phyloP scores from a whole-genome alignment of 2,797 vertebrate species.

The Linurgus olivaceus region DNA sequence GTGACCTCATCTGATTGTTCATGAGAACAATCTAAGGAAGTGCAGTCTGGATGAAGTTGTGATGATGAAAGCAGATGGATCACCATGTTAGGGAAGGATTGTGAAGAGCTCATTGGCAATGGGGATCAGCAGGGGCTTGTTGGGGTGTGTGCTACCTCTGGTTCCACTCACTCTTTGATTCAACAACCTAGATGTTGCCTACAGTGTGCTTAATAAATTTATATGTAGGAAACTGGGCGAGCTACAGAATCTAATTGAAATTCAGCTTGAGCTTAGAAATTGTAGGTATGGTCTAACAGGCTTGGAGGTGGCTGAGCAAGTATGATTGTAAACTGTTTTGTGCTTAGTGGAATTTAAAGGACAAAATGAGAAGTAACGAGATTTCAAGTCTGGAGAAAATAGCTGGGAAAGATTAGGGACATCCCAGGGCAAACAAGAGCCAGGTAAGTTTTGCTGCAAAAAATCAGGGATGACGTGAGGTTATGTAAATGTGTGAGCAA shows the following conservation, averaged over 20 bases:
- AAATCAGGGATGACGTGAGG: not conserved
- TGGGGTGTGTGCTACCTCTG: not conserved
- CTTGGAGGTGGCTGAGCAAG: not conserved
- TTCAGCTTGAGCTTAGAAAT: not conserved
- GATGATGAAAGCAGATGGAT: not conserved
- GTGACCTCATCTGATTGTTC: not conserved
- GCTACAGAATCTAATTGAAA: not conserved
- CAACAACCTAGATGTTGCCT: not conserved
- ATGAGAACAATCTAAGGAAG: not conserved
- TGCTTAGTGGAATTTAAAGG: not conserved
- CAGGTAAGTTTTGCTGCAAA: not conserved
- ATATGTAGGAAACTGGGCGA: not conserved
- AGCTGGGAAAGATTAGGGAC: not conserved
- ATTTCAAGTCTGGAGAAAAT: not conserved
- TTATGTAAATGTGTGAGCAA: not conserved
- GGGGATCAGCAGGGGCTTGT: accelerated
- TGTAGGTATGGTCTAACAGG: not conserved
- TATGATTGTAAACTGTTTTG: not conserved
- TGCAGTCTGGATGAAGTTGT: not conserved
- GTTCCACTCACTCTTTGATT: not conserved
- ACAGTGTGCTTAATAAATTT: not conserved
- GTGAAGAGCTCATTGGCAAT: accelerated
- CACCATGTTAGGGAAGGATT: not conserved
- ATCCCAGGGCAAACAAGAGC: accelerated
- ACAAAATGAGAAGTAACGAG: not conserved